These are phyloP conservation scores for Papilio protenor DNA, from an alignment of 2,888 invertebrate species.

Conservation along the genomic window DNA sequence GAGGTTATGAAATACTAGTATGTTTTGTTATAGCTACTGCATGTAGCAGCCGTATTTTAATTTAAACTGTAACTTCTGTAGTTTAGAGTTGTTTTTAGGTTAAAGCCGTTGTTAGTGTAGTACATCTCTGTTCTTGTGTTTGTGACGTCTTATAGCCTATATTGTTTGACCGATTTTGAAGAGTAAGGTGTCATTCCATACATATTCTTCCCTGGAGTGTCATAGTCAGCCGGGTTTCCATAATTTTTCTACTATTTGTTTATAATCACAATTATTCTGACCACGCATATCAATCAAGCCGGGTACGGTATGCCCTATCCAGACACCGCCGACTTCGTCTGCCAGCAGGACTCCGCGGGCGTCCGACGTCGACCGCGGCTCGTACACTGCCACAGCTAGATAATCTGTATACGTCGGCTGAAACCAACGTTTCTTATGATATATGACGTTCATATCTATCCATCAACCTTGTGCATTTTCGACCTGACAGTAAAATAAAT, in stretches of 20 bases:
- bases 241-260: background rate
- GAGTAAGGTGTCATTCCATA: no score
- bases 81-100: no score
- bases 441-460: no score
- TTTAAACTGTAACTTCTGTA: no score
- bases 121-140: no score
- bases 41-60: no score
- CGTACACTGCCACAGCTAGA: constrained; percentile 58
- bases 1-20: background rate
- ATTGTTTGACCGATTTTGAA: no score
- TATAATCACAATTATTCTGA: constrained; percentile 46
- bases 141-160: no score
- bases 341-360: constrained; percentile 74
- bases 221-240: background rate
- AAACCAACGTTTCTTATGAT: constrained; percentile 34
- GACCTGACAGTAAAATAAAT: no score
- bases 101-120: no score
- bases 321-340: constrained; percentile 88
- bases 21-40: background rate
- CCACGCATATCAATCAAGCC: constrained; percentile 86
- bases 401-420: constrained; percentile 55
- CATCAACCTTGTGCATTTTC: no score
- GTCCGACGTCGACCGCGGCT: constrained; percentile 49
- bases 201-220: background rate
- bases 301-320: constrained; percentile 95